These are phyloP conservation scores for Pogonomyrmex barbatus DNA, from an alignment of 1,140 invertebrate species.

Conservation along the genomic window DNA sequence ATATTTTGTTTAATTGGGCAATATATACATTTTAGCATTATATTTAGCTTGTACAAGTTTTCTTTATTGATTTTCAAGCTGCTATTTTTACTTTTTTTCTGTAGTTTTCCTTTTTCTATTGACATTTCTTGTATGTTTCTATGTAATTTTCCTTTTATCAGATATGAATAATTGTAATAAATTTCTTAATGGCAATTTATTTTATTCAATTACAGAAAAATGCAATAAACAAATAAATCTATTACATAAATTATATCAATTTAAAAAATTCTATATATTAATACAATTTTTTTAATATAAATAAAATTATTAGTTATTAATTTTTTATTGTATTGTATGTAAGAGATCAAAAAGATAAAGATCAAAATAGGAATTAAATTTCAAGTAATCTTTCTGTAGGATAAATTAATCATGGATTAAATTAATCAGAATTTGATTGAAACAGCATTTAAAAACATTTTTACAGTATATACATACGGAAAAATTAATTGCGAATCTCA, in stretches of 20 bases:
- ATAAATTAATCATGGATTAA: not conserved
- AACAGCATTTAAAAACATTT: not conserved
- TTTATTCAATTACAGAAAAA: too few species aligned
- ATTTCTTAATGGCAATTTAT: too few species aligned
- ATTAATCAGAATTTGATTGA: not conserved
- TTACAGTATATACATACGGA: not conserved
- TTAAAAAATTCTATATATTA: too few species aligned
- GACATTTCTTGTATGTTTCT: too few species aligned
- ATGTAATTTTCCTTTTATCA: too few species aligned
- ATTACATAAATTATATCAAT: too few species aligned
- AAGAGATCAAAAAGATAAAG: too few species aligned
- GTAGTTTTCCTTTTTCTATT: not conserved
- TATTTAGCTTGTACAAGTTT: not conserved
- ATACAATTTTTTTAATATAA: not conserved
- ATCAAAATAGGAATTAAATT: not conserved
- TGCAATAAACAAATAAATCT: too few species aligned
- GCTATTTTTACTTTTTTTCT: not conserved
- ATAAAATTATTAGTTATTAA: not conserved
- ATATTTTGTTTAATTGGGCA: too few species aligned
- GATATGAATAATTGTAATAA: too few species aligned
- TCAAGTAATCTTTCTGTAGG: not conserved
- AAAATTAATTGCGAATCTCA: not conserved
- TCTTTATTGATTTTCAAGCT: not conserved
- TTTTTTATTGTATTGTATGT: not conserved
- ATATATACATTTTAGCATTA: not conserved